These are phyloP conservation scores for Dioctria linearis DNA, from an alignment of 2,888 invertebrate species.

Conservation along the genomic window DNA sequence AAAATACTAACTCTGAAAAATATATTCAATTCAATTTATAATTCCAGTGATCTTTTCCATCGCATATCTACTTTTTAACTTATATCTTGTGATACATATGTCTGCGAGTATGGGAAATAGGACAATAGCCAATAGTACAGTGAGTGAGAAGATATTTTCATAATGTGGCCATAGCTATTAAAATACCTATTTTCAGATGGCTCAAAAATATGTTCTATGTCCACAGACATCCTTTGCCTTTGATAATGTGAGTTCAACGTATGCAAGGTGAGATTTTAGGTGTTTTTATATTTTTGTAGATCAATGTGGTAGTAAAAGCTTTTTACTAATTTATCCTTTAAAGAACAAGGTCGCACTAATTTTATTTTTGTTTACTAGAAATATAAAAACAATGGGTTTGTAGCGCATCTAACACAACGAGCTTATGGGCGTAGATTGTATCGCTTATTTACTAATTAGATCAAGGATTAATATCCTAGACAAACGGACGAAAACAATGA, in stretches of 20 bases:
- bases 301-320: slow-evolving; percentile 13
- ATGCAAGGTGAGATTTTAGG: slow-evolving; percentile 73
- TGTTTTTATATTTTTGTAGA: neutral
- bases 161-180: too few species aligned
- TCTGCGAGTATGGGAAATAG: slow-evolving; percentile 76
- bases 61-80: slow-evolving; percentile 80
- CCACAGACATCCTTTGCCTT: slow-evolving; percentile 73
- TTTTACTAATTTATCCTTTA: slow-evolving; percentile 33
- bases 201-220: slow-evolving; percentile 75
- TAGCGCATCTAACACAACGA: slow-evolving; percentile 30
- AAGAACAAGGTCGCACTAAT: neutral
- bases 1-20: neutral
- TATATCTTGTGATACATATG: slow-evolving; percentile 83
- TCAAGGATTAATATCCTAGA: too few species aligned
- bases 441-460: slow-evolving; percentile 15
- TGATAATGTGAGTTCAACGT: slow-evolving; percentile 73
- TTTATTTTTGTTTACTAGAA: slow-evolving; percentile 38
- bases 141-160: slow-evolving; percentile 60
- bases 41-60: slow-evolving; percentile 74
- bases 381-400: slow-evolving; percentile 26
- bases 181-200: slow-evolving; percentile 68
- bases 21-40: slow-evolving; percentile 21
- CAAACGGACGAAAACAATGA: too few species aligned
- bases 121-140: slow-evolving; percentile 70
- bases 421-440: slow-evolving; percentile 19